Conservation (phyloP, 2,113 vertebrate species). For the Oryctolagus cuniculus region mOryCun1.1 NC_091436.1:147469001-147469500, state of each 20-base stretch:
- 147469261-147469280: not conserved
- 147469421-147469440: not conserved
- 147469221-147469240: not conserved
- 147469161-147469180: not conserved
- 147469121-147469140: not conserved
- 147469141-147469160: not conserved
- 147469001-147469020: not conserved
- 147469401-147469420: not conserved
- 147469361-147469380: not conserved
- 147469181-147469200: not conserved
- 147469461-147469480: not conserved
- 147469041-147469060: not conserved
- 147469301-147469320: not conserved
- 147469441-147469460: not conserved
- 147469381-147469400: not conserved
- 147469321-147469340: not conserved
- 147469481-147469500: not conserved
- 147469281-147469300: not conserved
- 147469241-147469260: not conserved
- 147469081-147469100: not conserved
- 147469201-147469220: not conserved
- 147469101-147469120: not conserved
- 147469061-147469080: not conserved
- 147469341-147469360: not conserved
- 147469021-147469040: not conserved